Conservation (phyloP, 2,797 vertebrate species). For the Rhinatrema bivittatum region DNA sequence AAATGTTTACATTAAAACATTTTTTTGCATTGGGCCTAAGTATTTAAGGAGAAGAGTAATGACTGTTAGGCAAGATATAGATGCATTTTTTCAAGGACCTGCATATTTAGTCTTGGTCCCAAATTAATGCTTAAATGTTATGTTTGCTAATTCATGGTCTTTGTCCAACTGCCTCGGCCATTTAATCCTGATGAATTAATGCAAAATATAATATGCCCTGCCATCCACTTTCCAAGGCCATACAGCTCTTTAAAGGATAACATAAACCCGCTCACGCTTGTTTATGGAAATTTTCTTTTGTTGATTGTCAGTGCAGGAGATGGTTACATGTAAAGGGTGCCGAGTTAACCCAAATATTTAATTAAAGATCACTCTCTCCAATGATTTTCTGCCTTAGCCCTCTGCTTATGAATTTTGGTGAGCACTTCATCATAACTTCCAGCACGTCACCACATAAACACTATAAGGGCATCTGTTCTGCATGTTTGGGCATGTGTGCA, state of each 20-base stretch:
- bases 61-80: fast-evolving
- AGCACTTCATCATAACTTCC: too few relatives aligned
- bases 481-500: too few relatives aligned
- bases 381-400: too few relatives aligned
- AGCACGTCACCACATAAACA: too few relatives aligned
- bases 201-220: not conserved
- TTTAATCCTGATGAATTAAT: not conserved
- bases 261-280: not conserved
- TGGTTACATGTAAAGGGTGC: too few relatives aligned
- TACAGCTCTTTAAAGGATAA: not conserved
- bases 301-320: not conserved
- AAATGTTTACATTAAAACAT: too few relatives aligned
- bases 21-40: not conserved
- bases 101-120: not conserved
- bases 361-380: too few relatives aligned
- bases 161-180: not conserved
- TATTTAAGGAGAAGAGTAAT: not conserved
- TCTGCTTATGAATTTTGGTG: too few relatives aligned
- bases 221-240: not conserved
- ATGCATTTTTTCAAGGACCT: not conserved
- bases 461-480: too few relatives aligned
- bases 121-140: not conserved
- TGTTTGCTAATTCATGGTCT: not conserved
- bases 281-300: not conserved
- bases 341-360: too few relatives aligned